Evolutionary conservation across 2,888 invertebrate species (phyloP), one percentile per base, ranked within the genome.

Genomic region (Cephus pygmeus): DNA sequence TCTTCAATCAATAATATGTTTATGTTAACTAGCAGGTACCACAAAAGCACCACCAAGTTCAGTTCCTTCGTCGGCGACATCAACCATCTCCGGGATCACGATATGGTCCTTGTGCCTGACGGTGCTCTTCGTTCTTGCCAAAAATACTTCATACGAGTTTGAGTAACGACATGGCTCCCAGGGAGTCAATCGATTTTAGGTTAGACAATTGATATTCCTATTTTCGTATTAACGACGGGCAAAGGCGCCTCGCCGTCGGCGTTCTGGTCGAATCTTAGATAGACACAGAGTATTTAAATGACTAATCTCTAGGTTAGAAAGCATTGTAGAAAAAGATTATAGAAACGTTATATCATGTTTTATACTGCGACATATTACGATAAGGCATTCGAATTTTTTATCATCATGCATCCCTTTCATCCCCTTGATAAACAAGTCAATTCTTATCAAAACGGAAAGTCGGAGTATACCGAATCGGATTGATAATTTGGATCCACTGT

Each of bases 11-110:
- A 40, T 40, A 40, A 23, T 56, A 9, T 56, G 0, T 23, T 56
- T 56, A 23, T 56, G 9, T 56, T 56, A 71, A 71, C 31, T 4
- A 83, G 80, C 75, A 12, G 83, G 78, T 31, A 77, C 81, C 30
- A 84, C 83, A 34, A 84, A 83, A 73, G 81, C 73, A 40, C 80
- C 83, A 69, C 77, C 84, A 73, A 80, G 73, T 69, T 73, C n/a
- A 77, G 80, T 75, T 77, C 83, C 12, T 80, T 82, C 71, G 12
- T 34, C 23, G 56, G 56, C 56, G 56, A 71, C 71, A 12, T 12
- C 71, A 9, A 12, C 31, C 0, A 31, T 31, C 71, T 30, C 71
- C 71, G 12, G 34, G 77, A 73, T 69, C 33, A 33, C 71, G 6
- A 71, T 31, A 6, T 15, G 71, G 71, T 34, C 15, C 33, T 34